Evolutionary conservation across 2,888 invertebrate genomes (phyloP), one percentile per base, ranked within the genome.

Genomic region (Sympetrum striolatum): DNA sequence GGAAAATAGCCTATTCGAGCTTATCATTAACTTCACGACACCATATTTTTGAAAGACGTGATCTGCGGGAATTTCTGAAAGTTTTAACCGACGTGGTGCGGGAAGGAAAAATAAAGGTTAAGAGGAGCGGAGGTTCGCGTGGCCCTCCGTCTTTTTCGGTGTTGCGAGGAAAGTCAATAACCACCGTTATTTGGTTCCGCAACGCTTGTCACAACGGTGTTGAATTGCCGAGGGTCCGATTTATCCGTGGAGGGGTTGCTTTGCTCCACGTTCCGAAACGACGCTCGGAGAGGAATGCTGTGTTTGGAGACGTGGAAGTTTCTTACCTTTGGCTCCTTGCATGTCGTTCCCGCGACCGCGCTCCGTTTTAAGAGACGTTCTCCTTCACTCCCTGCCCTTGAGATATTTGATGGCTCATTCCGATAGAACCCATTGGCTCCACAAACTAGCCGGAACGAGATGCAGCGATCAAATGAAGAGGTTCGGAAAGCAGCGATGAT

Each of bases 161-260:
- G 58, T 35, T 58, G 35, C 82, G 82, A 22, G 58, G 25, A 18
- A 35, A 58, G 86, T 60, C 64, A 60, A 86, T 86, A 64, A 60
- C 60, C 86, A 60, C 86, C 86, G 86, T 86, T 86, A 86, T 37
- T 14, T 18, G 86, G 86, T 86, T 86, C 86, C 86, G 86, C 86
- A 86, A 86, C 86, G 86, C 60, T 86, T 86, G 86, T 37, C 86
- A 10, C 73, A 86, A 86, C 86, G 86, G 86, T 86, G 86, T 86
- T 58, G 86, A 35, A 58, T 86, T 64, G 86, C 86, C 31, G n/a
- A 58, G 86, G 86, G 86, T 86, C 86, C 86, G 86, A 86, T 86
- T 37, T 60, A 64, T 31, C 35, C 60, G 37, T 35, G 35, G 35
- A 37, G 25, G 39, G 39, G 3, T 48, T 48, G n/a, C 86, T 2